These are phyloP conservation scores for Strix aluco DNA, from an alignment of 2,113 vertebrate species.

Conservation along the genomic window DNA sequence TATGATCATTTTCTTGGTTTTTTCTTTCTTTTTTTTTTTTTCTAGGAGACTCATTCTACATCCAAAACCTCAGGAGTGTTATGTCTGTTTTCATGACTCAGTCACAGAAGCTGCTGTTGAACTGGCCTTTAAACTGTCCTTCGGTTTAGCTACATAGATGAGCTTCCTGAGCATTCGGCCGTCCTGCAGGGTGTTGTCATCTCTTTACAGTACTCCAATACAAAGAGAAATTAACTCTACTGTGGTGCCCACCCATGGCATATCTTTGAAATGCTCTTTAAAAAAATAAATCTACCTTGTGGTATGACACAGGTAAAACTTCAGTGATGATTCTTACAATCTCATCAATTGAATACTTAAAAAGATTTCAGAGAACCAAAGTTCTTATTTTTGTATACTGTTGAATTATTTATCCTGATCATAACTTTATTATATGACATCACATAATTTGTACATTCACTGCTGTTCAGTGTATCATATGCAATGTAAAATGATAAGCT, in stretches of 20 bases:
- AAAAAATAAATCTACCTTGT: background rate
- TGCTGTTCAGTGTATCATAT: background rate
- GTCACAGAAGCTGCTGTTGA: constrained; percentile 91
- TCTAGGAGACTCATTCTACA: constrained; percentile 88
- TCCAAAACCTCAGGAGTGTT: constrained; percentile 93
- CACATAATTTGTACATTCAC: background rate
- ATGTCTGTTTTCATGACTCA: constrained; percentile 96
- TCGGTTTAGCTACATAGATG: constrained; percentile 82
- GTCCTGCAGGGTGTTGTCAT: background rate
- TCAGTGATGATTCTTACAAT: background rate
- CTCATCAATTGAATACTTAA: background rate
- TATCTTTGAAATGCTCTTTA: background rate
- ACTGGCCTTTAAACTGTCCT: constrained; percentile 94
- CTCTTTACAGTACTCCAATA: background rate
- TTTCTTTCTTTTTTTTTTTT: background rate
- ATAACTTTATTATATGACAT: background rate
- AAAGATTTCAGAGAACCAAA: background rate
- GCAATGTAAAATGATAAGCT: background rate
- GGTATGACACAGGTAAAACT: background rate
- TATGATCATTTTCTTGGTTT: background rate
- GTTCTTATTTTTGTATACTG: background rate
- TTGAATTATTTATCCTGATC: background rate
- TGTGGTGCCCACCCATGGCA: background rate
- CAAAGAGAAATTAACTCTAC: background rate
- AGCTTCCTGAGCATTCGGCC: background rate